Evolutionary conservation across 2,888 invertebrate genomes (phyloP).

Genomic region (Lithophane semibrunnea): DNA sequence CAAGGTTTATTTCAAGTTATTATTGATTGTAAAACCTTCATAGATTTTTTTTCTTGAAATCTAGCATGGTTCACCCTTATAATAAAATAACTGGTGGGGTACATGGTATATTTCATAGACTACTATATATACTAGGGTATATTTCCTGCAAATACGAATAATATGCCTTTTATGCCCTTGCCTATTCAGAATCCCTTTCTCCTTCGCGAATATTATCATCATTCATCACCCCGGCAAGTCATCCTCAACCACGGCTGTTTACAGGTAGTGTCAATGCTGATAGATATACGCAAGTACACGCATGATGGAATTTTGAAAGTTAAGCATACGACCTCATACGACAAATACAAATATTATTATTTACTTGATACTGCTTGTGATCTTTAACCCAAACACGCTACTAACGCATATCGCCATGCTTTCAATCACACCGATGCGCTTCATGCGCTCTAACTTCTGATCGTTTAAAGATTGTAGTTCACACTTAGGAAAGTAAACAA

Average conservation of each 20-base stretch:
- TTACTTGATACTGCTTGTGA: conserved; percentile 15
- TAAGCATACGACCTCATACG: too few relatives aligned
- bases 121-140: too few relatives aligned
- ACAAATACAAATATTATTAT: conserved; percentile 33
- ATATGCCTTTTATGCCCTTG: background rate
- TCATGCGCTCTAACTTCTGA: background rate
- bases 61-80: too few relatives aligned
- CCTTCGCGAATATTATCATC: too few relatives aligned
- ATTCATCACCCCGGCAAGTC: background rate
- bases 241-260: background rate
- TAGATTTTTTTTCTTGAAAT: background rate
- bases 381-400: conserved; percentile 39
- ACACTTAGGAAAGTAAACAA: conserved; percentile 19
- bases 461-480: background rate
- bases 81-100: background rate
- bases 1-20: background rate
- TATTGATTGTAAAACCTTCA: background rate
- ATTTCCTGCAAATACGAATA: background rate
- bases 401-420: conserved; percentile 3
- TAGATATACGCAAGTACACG: background rate
- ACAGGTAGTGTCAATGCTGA: background rate
- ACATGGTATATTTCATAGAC: too few relatives aligned
- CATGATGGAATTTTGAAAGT: conserved; percentile 9
- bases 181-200: background rate
- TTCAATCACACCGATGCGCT: background rate